Conservation (phyloP, 2,888 invertebrate species). For the Tenodera sinensis region DNA sequence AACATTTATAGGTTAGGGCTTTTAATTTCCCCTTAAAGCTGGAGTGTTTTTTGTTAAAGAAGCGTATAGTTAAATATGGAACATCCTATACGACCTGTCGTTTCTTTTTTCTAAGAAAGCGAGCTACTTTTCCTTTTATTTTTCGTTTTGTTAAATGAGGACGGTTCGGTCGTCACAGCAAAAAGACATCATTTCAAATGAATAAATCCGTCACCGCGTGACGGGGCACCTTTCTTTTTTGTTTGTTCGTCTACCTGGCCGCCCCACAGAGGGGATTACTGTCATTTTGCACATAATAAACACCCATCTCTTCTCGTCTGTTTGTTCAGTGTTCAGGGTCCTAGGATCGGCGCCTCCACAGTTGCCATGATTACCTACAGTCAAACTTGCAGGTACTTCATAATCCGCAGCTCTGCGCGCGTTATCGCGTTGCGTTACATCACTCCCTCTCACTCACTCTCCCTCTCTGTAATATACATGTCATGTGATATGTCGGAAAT, state of each 20-base stretch:
- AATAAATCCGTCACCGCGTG: not conserved
- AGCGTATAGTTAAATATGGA: not conserved
- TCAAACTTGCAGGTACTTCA: too few species aligned
- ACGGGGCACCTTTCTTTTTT: not conserved
- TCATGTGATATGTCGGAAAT: too few species aligned
- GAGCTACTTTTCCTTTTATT: not conserved
- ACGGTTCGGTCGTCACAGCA: not conserved
- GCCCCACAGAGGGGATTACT: not conserved
- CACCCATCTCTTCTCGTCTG: not conserved
- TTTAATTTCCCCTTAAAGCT: too few species aligned
- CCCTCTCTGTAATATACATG: too few species aligned
- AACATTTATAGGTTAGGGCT: too few species aligned
- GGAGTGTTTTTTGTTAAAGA: too few species aligned
- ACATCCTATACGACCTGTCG: not conserved
- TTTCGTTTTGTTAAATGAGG: not conserved
- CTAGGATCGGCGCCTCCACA: not conserved
- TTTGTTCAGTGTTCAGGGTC: not conserved
- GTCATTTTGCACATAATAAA: conserved; percentile 13
- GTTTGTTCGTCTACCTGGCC: not conserved
- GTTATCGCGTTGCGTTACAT: too few species aligned
- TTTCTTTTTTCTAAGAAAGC: not conserved
- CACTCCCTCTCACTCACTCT: too few species aligned
- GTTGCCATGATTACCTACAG: too few species aligned
- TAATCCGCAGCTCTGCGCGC: too few species aligned
- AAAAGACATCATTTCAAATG: not conserved